These are phyloP conservation scores for Ennomos erosarius DNA, from an alignment of 2,888 invertebrate genomes.

Conservation along the genomic window DNA sequence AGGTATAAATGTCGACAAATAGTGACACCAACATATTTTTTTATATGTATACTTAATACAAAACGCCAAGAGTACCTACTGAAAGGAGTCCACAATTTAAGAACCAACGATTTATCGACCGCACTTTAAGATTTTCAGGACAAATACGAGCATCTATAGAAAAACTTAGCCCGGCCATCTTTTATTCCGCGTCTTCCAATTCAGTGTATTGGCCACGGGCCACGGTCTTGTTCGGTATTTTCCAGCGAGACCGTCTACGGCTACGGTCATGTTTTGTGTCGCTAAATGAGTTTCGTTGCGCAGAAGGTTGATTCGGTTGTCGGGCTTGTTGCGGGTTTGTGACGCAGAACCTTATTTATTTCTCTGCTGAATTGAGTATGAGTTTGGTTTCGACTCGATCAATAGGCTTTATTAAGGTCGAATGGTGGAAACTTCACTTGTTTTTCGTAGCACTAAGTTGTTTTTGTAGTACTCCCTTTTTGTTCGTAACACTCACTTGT, in stretches of 20 bases:
- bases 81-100: too few relatives aligned
- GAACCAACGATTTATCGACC: background rate
- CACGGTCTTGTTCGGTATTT: conserved; percentile 14
- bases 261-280: conserved; percentile 72
- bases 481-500: too few relatives aligned
- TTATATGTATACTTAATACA: too few relatives aligned
- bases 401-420: conserved; percentile 13
- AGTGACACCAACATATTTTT: too few relatives aligned
- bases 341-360: conserved; percentile 18
- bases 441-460: background rate
- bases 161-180: conserved; percentile 36
- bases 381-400: conserved; percentile 7
- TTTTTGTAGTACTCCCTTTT: background rate
- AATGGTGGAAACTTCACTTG: conserved; percentile 1
- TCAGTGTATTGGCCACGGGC: conserved; percentile 59
- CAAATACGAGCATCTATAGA: background rate
- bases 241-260: background rate
- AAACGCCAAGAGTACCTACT: too few relatives aligned
- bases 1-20: too few relatives aligned
- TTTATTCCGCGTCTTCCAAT: conserved; percentile 76
- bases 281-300: conserved; percentile 81
- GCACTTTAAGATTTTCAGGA: background rate
- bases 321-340: conserved; percentile 42
- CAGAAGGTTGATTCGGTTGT: conserved; percentile 75
- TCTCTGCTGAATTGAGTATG: conserved; percentile 35